phyloP scores from a whole-genome alignment of 1,140 invertebrate genomes.

The Trichomalopsis sarcophagae region DNA sequence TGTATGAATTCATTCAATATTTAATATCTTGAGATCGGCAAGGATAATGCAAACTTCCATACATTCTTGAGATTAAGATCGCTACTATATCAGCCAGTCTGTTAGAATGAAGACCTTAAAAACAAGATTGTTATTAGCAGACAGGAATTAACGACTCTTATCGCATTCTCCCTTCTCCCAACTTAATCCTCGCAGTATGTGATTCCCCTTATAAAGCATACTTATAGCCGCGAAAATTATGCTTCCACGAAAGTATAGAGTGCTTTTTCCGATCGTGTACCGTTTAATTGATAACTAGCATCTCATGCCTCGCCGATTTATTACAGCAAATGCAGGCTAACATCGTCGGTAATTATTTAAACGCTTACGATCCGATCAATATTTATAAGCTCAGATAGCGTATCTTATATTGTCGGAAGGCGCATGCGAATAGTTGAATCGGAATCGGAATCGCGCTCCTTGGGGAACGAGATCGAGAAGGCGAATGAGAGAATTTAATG shows the following conservation, averaged over 20 bases:
- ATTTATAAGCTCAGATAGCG: background rate
- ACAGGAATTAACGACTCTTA: too few relatives aligned
- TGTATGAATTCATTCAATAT: too few relatives aligned
- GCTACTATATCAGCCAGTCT: too few relatives aligned
- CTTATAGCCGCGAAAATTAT: background rate
- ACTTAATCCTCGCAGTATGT: too few relatives aligned
- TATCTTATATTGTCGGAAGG: background rate
- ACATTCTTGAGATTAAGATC: too few relatives aligned
- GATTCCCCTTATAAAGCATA: too few relatives aligned
- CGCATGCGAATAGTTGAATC: background rate
- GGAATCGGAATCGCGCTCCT: background rate
- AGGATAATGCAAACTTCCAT: too few relatives aligned
- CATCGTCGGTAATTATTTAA: too few relatives aligned
- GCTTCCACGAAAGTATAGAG: background rate
- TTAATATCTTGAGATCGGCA: too few relatives aligned
- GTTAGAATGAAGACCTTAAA: too few relatives aligned
- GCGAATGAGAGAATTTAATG: background rate
- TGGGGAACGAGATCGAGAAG: background rate
- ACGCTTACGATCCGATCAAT: too few relatives aligned
- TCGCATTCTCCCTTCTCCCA: background rate
- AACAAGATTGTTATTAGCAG: too few relatives aligned
- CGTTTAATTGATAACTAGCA: background rate
- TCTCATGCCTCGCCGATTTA: background rate
- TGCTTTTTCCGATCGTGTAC: background rate
- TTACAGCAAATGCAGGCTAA: background rate